phyloP scores from a whole-genome alignment of 1,140 invertebrate genomes.

The Drosophila erecta region DNA sequence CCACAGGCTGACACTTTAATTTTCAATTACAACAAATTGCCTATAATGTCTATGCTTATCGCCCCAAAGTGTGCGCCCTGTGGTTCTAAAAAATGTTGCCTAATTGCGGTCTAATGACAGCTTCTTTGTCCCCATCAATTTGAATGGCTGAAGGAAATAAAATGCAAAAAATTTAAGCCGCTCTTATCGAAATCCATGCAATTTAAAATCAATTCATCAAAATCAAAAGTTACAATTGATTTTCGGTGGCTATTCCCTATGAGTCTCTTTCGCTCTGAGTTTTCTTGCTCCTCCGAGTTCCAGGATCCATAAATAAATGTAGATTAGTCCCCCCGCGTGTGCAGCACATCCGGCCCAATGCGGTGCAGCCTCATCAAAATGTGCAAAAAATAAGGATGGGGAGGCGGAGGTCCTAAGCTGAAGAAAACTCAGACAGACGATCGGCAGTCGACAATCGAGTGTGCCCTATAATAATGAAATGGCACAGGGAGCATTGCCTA shows the following conservation, averaged over 20 bases:
- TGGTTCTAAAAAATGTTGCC: constrained; percentile 53
- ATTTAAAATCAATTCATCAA: constrained; percentile 81
- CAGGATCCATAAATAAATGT: constrained; percentile 83
- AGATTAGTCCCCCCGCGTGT: constrained; percentile 70
- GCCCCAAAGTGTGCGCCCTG: constrained; percentile 47
- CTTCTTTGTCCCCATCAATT: neutral
- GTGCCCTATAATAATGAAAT: constrained; percentile 78
- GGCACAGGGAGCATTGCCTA: constrained; percentile 26
- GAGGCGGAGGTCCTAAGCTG: constrained; percentile 15
- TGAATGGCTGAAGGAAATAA: constrained; percentile 7
- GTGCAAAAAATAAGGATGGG: constrained; percentile 37
- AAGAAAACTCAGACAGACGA: constrained; percentile 25
- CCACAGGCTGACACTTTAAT: constrained; percentile 83
- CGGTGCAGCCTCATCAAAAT: constrained; percentile 54
- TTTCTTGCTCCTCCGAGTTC: constrained; percentile 7
- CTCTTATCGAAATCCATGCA: constrained; percentile 66
- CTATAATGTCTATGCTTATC: constrained; percentile 83
- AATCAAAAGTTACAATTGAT: constrained; percentile 79
- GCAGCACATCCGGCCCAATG: constrained; percentile 71
- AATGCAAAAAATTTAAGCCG: too few relatives aligned
- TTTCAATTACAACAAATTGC: constrained; percentile 84
- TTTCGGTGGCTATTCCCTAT: constrained; percentile 37
- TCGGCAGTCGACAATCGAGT: constrained; percentile 40
- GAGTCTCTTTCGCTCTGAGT: neutral
- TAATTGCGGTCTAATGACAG: constrained; percentile 55